Evolutionary conservation across 2,113 vertebrate species (phyloP).

Genomic region (Emydocephalus ijimae): DNA sequence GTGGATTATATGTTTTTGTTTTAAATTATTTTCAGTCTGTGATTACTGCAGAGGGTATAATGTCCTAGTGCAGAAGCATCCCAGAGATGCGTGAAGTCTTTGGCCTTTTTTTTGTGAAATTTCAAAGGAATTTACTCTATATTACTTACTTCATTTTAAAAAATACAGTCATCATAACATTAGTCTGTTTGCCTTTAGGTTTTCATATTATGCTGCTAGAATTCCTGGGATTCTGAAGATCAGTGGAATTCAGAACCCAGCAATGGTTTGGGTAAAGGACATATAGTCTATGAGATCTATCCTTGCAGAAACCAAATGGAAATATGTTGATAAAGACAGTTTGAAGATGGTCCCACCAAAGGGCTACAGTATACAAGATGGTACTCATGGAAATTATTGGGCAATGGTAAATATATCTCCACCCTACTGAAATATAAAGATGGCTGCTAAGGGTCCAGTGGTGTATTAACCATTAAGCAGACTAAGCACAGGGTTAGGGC

Average conservation of each 20-base stretch:
- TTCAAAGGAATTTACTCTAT: neutral
- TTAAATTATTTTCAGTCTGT: neutral
- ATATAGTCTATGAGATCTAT: neutral
- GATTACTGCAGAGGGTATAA: neutral
- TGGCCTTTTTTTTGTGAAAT: neutral
- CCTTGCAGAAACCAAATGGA: neutral
- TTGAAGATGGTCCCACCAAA: neutral
- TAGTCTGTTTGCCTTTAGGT: neutral
- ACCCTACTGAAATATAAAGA: neutral
- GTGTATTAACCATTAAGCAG: too few species aligned
- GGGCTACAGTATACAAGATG: neutral
- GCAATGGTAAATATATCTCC: neutral
- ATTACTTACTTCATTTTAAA: neutral
- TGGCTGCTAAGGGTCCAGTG: neutral
- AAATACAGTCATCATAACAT: neutral
- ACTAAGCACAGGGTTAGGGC: too few species aligned
- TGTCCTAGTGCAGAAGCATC: neutral
- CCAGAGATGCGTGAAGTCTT: neutral
- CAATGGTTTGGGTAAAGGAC: neutral
- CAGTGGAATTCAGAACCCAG: neutral
- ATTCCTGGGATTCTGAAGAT: neutral
- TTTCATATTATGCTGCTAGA: neutral
- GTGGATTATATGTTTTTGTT: neutral
- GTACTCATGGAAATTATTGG: neutral
- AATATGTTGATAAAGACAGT: neutral